Base-by-base conservation (phyloP, 2,113 vertebrate genomes). In the Nematolebias whitei region DNA sequence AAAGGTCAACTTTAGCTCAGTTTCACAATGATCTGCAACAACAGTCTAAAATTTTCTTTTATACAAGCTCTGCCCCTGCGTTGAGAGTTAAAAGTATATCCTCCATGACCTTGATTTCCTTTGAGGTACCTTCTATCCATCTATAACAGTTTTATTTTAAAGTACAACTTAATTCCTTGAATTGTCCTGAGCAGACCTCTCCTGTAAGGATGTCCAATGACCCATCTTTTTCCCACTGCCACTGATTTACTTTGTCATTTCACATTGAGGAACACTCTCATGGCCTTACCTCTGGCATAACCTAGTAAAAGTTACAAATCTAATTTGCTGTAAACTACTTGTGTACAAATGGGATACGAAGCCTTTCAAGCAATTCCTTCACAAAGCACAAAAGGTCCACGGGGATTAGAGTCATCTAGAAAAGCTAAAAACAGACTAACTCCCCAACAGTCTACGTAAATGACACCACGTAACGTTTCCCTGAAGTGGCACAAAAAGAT, bases 391-490 rank as follows among this genome's bases (percentile, higher is more conserved):
- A 8, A 20, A 24, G 41, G 22, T 59, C 70, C 35, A 51, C 4
- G 0, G 68, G 60, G 68, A 80, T 11, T 57, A 56, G 24, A 54
- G 51, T 86, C 74, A 82, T 62, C 60, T 60, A 70, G 83, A 59
- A 20, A 68, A 57, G 58, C 68, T 72, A 65, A 87, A 82, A 84
- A 84, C 20, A 64, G 72, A 80, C 50, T 23, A 26, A 65, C 66
- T 20, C 57, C 80, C 80, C 83, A 80, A 26, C 52, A 78, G 80
- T 71, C 19, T 2, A 53, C 26, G 43, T 71, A 63, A 76, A 70
- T 73, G 51, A 78, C 60, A 79, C 57, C 55, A 78, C 59, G 66
- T 74, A 76, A 55, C 45, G 32, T 79, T 26, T 79, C 63, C 71
- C 52, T 39, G 15, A 68, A 76, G 67, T 40, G 20, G 22, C 61